Conservation (phyloP, 2,888 invertebrate species). For the Ophion ventricosus region DNA sequence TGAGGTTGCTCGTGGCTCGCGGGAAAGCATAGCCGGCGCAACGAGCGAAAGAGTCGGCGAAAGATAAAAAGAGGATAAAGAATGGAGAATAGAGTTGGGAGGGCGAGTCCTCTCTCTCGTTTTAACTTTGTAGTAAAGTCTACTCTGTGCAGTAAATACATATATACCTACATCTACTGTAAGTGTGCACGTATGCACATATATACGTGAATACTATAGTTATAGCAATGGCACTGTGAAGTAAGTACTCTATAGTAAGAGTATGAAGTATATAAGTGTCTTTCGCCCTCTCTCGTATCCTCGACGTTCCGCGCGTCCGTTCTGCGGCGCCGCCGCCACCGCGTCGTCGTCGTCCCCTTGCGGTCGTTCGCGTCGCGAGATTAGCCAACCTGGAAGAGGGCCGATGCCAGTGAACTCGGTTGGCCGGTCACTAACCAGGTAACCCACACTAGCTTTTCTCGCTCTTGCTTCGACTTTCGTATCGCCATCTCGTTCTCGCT, state of each 20-base stretch:
- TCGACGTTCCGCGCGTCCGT: slow-evolving; percentile 32
- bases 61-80: slow-evolving; percentile 37
- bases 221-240: slow-evolving; percentile 20
- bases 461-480: slow-evolving; percentile 62
- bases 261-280: slow-evolving; percentile 40
- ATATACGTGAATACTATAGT: not conserved
- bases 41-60: not conserved
- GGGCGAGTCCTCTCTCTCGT: slow-evolving; percentile 22
- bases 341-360: slow-evolving; percentile 48
- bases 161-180: not conserved
- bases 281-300: slow-evolving; percentile 19
- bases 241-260: slow-evolving; percentile 36
- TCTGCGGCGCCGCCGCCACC: slow-evolving; percentile 31
- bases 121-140: slow-evolving; percentile 8
- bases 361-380: slow-evolving; percentile 75
- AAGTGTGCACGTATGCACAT: not conserved
- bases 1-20: slow-evolving; percentile 21
- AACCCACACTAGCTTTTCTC: slow-evolving; percentile 82
- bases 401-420: slow-evolving; percentile 83
- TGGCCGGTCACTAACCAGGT: slow-evolving; percentile 84
- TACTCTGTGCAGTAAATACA: not conserved
- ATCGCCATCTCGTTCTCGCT: slow-evolving; percentile 11
- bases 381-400: slow-evolving; percentile 82
- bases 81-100: slow-evolving; percentile 32
- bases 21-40: slow-evolving; percentile 21